phyloP scores from a whole-genome alignment of 2,888 invertebrate genomes.

The Drosophila yooni region DNA sequence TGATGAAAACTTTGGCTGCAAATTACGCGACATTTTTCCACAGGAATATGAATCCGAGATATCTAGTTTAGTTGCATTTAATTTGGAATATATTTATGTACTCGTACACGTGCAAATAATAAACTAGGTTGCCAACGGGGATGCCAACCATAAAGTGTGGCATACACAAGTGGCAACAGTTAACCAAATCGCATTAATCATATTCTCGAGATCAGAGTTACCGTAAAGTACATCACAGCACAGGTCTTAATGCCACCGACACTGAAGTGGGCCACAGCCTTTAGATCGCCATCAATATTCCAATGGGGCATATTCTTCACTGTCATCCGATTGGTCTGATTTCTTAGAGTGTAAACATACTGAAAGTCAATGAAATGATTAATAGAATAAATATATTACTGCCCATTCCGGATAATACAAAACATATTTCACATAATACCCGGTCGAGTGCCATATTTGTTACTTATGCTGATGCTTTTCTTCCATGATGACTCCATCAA shows the following conservation, averaged over 20 bases:
- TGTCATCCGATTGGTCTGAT: slow-evolving; percentile 47
- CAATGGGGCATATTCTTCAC: slow-evolving; percentile 39
- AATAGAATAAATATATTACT: neutral
- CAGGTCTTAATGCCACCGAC: slow-evolving; percentile 39
- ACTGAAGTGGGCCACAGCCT: slow-evolving; percentile 43
- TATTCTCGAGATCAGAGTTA: slow-evolving; percentile 1
- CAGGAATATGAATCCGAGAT: slow-evolving; percentile 29
- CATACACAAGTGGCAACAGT: neutral
- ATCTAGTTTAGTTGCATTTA: slow-evolving; percentile 45
- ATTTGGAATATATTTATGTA: slow-evolving; percentile 44
- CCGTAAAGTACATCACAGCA: slow-evolving; percentile 7
- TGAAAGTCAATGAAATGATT: slow-evolving; percentile 9
- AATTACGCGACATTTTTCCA: slow-evolving; percentile 40
- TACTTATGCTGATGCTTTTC: neutral
- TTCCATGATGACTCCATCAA: neutral
- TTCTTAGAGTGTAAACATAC: slow-evolving; percentile 40
- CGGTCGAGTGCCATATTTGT: neutral
- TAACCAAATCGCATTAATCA: neutral
- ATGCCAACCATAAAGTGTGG: slow-evolving; percentile 15
- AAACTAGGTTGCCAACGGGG: slow-evolving; percentile 19
- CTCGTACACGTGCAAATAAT: slow-evolving; percentile 19
- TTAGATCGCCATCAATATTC: slow-evolving; percentile 47
- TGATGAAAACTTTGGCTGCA: slow-evolving; percentile 34
- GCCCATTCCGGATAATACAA: neutral
- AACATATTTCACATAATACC: neutral